Conservation (phyloP, 1,140 invertebrate genomes). For the Chironomus striatipennis region DNA sequence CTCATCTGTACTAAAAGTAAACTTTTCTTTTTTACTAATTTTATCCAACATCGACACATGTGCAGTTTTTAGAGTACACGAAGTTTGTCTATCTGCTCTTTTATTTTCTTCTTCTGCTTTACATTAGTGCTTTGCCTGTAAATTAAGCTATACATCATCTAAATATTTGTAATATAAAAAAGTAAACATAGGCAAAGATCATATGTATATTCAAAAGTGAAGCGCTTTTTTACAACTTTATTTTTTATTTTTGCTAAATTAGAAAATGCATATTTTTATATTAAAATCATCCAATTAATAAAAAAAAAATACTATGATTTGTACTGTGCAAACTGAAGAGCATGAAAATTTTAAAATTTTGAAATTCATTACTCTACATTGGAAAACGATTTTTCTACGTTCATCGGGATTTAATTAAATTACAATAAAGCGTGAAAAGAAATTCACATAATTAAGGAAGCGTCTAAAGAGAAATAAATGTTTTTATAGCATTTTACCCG, state of each 20-base stretch:
- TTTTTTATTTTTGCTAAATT: no score
- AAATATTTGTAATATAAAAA: not conserved
- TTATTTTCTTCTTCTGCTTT: not conserved
- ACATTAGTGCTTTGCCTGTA: not conserved
- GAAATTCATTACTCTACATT: no score
- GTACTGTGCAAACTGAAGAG: no score
- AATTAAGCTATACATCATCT: not conserved
- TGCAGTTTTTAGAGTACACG: not conserved
- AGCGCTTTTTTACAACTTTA: no score
- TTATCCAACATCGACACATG: conserved; percentile 12
- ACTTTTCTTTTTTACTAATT: not conserved
- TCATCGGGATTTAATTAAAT: not conserved
- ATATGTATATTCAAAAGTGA: not conserved
- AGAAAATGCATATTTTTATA: no score
- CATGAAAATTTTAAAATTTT: no score
- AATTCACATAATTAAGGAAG: not conserved
- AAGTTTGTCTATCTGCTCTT: not conserved
- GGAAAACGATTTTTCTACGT: not conserved
- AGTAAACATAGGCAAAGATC: not conserved
- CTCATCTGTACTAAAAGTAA: not conserved
- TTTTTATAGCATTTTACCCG: not conserved
- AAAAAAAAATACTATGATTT: no score
- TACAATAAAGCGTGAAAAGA: not conserved
- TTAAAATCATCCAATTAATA: no score
- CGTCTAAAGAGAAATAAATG: not conserved